Conservation (phyloP, 2,797 vertebrate species). For the Melanogrammus aeglefinus region DNA sequence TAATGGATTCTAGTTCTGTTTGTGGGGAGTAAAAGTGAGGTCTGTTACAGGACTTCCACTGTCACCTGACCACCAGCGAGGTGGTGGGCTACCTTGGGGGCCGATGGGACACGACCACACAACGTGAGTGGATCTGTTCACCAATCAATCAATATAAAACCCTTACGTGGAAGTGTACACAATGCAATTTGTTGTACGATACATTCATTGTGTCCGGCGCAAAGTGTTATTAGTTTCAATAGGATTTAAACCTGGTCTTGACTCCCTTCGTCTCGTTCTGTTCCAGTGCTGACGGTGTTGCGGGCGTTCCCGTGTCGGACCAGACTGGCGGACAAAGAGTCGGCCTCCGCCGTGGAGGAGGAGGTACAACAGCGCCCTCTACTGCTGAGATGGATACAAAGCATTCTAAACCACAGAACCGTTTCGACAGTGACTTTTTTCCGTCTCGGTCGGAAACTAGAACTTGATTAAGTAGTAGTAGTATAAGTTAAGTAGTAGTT, state of each 20-base stretch:
- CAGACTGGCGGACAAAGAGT: slow-evolving; percentile 81
- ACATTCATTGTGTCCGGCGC: neutral
- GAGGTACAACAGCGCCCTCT: slow-evolving; percentile 73
- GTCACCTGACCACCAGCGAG: slow-evolving; percentile 92
- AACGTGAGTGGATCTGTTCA: slow-evolving; percentile 71
- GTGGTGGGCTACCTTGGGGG: slow-evolving; percentile 95
- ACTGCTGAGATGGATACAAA: neutral
- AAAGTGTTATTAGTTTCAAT: neutral
- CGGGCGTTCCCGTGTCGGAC: slow-evolving; percentile 92
- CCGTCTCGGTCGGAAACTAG: neutral
- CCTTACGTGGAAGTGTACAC: neutral
- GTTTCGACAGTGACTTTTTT: neutral
- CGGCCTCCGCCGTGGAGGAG: slow-evolving; percentile 82
- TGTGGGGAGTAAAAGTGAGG: neutral
- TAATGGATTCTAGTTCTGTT: neutral
- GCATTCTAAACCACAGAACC: neutral
- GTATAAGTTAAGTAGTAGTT: too few species aligned
- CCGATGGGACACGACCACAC: slow-evolving; percentile 92
- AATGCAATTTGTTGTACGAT: neutral
- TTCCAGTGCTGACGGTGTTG: slow-evolving; percentile 86
- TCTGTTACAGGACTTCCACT: slow-evolving; percentile 88
- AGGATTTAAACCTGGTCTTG: neutral
- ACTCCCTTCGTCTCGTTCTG: neutral
- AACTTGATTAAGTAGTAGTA: too few species aligned
- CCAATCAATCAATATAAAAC: neutral